phyloP scores from a whole-genome alignment of 2,888 invertebrate genomes.

The Drosophila merina region DNA sequence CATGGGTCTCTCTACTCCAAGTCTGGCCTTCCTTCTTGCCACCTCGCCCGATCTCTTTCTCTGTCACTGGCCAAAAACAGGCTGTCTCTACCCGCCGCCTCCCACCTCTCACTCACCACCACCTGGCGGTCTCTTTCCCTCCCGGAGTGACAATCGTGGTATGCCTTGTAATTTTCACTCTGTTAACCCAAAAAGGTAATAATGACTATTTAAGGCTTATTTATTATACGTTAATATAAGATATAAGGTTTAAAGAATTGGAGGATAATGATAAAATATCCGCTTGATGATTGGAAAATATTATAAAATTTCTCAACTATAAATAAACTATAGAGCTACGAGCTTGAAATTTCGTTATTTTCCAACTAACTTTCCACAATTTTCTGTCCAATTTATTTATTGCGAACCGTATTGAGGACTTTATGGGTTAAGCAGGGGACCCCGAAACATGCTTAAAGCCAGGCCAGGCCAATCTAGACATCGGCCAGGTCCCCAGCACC shows the following conservation, averaged over 20 bases:
- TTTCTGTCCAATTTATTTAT: neutral
- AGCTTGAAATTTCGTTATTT: neutral
- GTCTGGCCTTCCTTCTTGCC: slow-evolving; percentile 1
- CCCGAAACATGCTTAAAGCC: slow-evolving; percentile 21
- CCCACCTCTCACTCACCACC: neutral
- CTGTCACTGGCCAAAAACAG: slow-evolving; percentile 19
- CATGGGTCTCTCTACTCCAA: slow-evolving; percentile 61
- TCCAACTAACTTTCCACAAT: neutral
- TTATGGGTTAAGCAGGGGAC: slow-evolving; percentile 31
- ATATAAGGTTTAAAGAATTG: neutral
- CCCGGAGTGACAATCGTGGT: slow-evolving; percentile 48
- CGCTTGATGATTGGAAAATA: neutral
- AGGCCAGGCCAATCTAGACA: slow-evolving; percentile 31
- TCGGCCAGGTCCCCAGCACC: slow-evolving; percentile 32
- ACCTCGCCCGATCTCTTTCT: slow-evolving; percentile 1
- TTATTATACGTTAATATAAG: neutral
- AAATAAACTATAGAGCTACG: no score
- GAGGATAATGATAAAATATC: no score
- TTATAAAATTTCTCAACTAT: no score
- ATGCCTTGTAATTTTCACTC: slow-evolving; percentile 61
- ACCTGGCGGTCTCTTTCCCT: slow-evolving; percentile 24
- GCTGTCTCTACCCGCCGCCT: slow-evolving; percentile 5
- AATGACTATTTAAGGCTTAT: neutral
- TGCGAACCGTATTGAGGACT: neutral
- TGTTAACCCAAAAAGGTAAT: slow-evolving; percentile 46